A percentile compares a stretch with the other conserved stretches of the same genome.
Conservation (phyloP, 1,140 invertebrate genomes). For the Ganaspis sp. region DNA sequence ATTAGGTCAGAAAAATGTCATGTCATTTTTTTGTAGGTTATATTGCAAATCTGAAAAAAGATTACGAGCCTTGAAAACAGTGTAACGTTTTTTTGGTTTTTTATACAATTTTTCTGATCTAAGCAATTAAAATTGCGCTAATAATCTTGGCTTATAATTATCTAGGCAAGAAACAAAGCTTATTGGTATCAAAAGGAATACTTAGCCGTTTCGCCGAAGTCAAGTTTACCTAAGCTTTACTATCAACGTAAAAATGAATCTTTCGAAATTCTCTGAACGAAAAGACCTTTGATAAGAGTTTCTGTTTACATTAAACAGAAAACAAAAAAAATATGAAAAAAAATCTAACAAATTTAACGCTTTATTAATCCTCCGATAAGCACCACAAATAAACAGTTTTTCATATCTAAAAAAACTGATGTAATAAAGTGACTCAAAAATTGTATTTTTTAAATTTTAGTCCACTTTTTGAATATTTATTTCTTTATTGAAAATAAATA, state of each 20-base stretch:
- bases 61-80: too few species aligned
- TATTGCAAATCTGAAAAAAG: too few species aligned
- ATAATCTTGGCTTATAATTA: constrained; percentile 1
- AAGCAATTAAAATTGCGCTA: too few species aligned
- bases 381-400: background rate
- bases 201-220: constrained; percentile 1
- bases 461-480: too few species aligned
- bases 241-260: constrained; percentile 14
- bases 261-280: constrained; percentile 9
- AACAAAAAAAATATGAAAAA: background rate
- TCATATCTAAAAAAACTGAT: background rate
- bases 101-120: too few species aligned
- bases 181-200: background rate
- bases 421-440: background rate
- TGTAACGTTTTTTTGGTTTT: too few species aligned
- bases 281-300: constrained; percentile 13
- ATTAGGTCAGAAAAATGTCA: too few species aligned
- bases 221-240: constrained; percentile 9
- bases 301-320: constrained; percentile 1
- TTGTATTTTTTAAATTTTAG: too few species aligned
- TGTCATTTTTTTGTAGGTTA: too few species aligned
- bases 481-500: too few species aligned
- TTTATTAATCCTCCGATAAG: background rate
- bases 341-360: constrained; percentile 1
- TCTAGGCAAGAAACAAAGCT: constrained; percentile 8